These are phyloP conservation scores for Menura novaehollandiae DNA, from an alignment of 2,113 vertebrate genomes.

Conservation along the genomic window DNA sequence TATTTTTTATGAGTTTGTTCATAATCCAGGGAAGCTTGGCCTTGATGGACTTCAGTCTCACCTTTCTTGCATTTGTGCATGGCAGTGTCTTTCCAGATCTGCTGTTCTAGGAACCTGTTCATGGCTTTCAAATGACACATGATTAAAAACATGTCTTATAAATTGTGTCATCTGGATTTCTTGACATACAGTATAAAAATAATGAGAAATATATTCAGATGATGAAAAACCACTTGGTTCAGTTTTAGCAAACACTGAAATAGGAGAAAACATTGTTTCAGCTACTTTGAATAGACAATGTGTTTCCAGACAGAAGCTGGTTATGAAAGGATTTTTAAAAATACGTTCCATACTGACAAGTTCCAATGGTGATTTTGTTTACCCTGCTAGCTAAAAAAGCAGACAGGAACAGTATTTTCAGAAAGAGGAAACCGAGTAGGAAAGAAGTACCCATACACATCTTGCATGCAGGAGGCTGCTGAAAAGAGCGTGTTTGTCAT, in stretches of 20 bases:
- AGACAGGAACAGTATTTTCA: constrained; percentile 29
- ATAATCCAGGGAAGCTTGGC: not conserved
- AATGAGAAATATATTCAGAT: not conserved
- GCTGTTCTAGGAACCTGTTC: not conserved
- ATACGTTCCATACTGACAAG: not conserved
- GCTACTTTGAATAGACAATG: not conserved
- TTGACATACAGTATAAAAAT: not conserved
- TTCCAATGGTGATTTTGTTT: not conserved
- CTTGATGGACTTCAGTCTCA: not conserved
- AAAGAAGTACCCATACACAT: not conserved
- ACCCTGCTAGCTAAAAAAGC: not conserved
- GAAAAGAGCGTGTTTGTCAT: not conserved
- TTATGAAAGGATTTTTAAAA: constrained; percentile 6
- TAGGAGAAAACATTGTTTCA: not conserved
- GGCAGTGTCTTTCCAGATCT: not conserved
- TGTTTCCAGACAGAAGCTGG: not conserved
- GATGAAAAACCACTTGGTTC: not conserved
- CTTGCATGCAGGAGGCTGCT: not conserved
- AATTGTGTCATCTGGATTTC: not conserved
- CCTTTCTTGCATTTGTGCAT: not conserved
- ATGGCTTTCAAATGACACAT: not conserved
- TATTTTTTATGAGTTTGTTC: not conserved
- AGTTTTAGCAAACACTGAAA: not conserved
- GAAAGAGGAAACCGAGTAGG: constrained; percentile 23
- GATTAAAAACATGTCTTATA: not conserved